A percentile compares a stretch with the other conserved stretches of the same genome.
Evolutionary conservation across 2,113 vertebrate genomes (phyloP).

Genomic region (Chitala chitala): DNA sequence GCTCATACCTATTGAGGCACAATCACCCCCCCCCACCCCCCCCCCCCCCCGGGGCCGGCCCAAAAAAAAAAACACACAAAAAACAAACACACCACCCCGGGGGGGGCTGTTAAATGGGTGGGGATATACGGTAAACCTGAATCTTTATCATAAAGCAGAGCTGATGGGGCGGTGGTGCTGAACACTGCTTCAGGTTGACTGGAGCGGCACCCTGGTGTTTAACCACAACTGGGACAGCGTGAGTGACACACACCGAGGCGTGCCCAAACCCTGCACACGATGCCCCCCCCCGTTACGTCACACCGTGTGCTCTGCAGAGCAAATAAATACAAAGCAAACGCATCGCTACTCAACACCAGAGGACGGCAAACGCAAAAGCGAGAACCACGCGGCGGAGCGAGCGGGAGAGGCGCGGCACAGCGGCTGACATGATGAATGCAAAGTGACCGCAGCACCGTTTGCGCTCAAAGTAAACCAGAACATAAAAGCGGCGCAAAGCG

Average conservation of each 20-base stretch:
- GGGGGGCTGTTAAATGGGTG: background rate
- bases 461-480: background rate
- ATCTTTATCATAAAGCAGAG: too few relatives aligned
- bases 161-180: too few relatives aligned
- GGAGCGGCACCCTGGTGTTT: background rate
- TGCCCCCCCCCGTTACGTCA: background rate
- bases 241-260: background rate
- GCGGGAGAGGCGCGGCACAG: background rate
- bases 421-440: background rate
- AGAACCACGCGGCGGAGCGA: background rate
- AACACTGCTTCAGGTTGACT: background rate
- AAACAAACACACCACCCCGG: background rate
- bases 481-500: background rate
- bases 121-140: too few relatives aligned
- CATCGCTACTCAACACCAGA: background rate
- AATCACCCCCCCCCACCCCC: too few relatives aligned
- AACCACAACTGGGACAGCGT: background rate
- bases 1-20: too few relatives aligned
- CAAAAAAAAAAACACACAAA: too few relatives aligned
- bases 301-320: background rate
- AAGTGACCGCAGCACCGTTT: background rate
- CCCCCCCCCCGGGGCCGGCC: too few relatives aligned
- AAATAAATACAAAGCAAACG: too few relatives aligned
- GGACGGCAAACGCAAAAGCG: background rate
- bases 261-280: background rate